phyloP scores from a whole-genome alignment of 2,888 invertebrate genomes.

The Morpho helenor region DNA sequence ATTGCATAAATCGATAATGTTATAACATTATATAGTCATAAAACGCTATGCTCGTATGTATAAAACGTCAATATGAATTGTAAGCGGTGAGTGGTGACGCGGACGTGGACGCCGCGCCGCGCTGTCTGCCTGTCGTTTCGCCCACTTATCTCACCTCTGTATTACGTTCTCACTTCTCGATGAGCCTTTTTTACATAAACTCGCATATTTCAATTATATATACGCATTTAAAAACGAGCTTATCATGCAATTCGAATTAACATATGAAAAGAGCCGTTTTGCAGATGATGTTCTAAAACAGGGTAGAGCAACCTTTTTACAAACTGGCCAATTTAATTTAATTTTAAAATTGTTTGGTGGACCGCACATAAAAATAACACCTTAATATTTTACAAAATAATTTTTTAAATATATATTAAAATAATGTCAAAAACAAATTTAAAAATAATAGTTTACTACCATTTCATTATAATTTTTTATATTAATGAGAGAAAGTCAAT shows the following conservation, averaged over 20 bases:
- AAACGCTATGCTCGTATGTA: slow-evolving; percentile 7
- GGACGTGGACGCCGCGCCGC: slow-evolving; percentile 38
- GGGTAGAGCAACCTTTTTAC: too few relatives aligned
- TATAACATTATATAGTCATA: too few relatives aligned
- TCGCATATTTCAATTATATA: slow-evolving; percentile 8
- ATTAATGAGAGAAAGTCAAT: too few relatives aligned
- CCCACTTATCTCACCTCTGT: slow-evolving; percentile 35
- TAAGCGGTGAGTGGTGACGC: slow-evolving; percentile 30
- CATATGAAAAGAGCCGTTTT: neutral
- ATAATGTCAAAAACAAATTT: too few relatives aligned
- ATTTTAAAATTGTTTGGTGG: too few relatives aligned
- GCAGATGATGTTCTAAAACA: neutral
- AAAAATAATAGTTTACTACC: too few relatives aligned
- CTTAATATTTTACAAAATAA: too few relatives aligned
- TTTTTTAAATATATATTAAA: too few relatives aligned
- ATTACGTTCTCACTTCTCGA: slow-evolving; percentile 15
- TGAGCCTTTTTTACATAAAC: slow-evolving; percentile 16
- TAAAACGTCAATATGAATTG: slow-evolving; percentile 29
- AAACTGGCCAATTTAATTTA: too few relatives aligned
- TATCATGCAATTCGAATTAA: slow-evolving; percentile 5
- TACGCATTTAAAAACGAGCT: neutral
- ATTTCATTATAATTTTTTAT: too few relatives aligned
- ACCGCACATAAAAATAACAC: too few relatives aligned
- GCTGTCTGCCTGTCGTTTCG: slow-evolving; percentile 46
- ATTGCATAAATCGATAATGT: too few relatives aligned